Conservation (phyloP, 2,888 invertebrate genomes). For the Aplocera efformata region DNA sequence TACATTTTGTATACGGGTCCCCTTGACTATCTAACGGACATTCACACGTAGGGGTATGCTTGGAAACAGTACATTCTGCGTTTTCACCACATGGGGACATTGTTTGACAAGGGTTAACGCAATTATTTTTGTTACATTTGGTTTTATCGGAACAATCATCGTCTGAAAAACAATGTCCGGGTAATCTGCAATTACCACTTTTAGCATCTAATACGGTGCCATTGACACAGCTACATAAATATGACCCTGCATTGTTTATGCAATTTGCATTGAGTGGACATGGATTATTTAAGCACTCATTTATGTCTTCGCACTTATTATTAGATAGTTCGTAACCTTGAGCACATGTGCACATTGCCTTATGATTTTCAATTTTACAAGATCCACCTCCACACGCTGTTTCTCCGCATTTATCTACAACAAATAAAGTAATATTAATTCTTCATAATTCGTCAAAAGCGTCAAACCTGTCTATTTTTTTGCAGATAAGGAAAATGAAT, state of each 20-base stretch:
- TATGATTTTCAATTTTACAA: constrained; percentile 87
- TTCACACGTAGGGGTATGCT: constrained; percentile 86
- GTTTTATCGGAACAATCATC: constrained; percentile 89
- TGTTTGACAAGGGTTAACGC: constrained; percentile 88
- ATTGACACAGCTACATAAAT: constrained; percentile 87
- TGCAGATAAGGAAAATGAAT: background rate
- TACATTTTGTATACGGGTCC: constrained; percentile 86
- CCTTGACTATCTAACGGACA: constrained; percentile 89
- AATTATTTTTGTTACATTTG: constrained; percentile 86
- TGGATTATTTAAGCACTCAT: constrained; percentile 89
- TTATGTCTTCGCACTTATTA: constrained; percentile 87
- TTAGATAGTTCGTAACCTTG: constrained; percentile 85
- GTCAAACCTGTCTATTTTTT: too few species aligned
- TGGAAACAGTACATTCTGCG: constrained; percentile 85
- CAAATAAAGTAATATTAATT: background rate
- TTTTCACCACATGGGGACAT: constrained; percentile 85
- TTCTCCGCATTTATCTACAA: constrained; percentile 89
- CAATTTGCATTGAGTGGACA: constrained; percentile 90
- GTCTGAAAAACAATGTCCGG: constrained; percentile 90
- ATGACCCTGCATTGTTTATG: constrained; percentile 89
- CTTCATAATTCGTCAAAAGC: too few species aligned
- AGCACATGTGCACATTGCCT: constrained; percentile 86
- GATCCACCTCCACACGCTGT: constrained; percentile 89
- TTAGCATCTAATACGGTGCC: constrained; percentile 89
- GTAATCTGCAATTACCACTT: constrained; percentile 87